phyloP scores from a whole-genome alignment of 2,113 vertebrate species.

The Tychaedon coryphoeus region DNA sequence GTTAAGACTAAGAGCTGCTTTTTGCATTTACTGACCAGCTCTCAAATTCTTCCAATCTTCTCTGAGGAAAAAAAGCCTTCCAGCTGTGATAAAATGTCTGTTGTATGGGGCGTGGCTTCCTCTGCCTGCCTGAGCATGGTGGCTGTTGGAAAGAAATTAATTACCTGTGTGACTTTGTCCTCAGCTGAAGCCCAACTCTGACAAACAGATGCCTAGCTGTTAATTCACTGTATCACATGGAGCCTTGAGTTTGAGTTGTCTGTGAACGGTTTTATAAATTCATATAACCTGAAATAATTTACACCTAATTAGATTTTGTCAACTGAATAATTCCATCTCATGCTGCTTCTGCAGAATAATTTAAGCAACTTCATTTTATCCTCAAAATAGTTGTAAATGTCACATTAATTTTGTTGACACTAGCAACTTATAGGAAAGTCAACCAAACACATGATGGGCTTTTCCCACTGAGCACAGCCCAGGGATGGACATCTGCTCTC shows the following conservation, averaged over 20 bases:
- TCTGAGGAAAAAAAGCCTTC: neutral
- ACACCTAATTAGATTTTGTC: slow-evolving; percentile 82
- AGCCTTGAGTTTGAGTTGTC: slow-evolving; percentile 70
- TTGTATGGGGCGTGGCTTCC: neutral
- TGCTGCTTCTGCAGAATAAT: slow-evolving; percentile 73
- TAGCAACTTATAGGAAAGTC: slow-evolving; percentile 67
- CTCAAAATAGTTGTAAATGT: slow-evolving; percentile 82
- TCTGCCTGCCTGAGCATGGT: neutral
- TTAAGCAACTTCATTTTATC: slow-evolving; percentile 73
- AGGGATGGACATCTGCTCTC: neutral
- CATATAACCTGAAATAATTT: slow-evolving; percentile 78
- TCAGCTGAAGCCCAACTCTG: neutral
- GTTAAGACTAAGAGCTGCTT: neutral
- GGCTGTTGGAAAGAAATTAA: neutral
- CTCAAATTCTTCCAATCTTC: neutral
- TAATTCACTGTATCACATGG: slow-evolving; percentile 65
- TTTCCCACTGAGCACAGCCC: neutral
- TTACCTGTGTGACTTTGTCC: slow-evolving; percentile 34
- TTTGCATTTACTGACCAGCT: neutral
- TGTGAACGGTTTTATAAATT: slow-evolving; percentile 77
- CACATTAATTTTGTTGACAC: slow-evolving; percentile 79
- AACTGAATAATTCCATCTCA: slow-evolving; percentile 77
- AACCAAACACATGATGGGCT: slow-evolving; percentile 28
- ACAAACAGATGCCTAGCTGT: slow-evolving; percentile 20
- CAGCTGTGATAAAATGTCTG: neutral